These are phyloP conservation scores for Pluvialis apricaria DNA, from an alignment of 2,113 vertebrate genomes.

Conservation along the genomic window DNA sequence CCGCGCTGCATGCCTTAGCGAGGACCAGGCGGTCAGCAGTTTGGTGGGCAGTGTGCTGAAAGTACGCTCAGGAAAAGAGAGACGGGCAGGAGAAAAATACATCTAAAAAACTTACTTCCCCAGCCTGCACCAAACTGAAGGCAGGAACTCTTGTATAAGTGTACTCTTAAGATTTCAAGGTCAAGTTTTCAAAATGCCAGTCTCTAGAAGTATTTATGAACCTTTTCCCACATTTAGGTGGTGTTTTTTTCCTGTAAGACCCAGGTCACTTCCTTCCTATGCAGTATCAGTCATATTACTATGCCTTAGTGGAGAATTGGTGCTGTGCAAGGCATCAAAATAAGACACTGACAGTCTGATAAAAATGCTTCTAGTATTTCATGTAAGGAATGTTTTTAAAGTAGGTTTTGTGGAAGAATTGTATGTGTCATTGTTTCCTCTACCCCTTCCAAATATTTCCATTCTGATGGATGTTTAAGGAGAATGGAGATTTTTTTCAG, in stretches of 20 bases:
- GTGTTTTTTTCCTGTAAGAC: neutral
- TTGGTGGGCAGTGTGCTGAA: neutral
- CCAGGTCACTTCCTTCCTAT: neutral
- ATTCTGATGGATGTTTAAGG: neutral
- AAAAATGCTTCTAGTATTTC: neutral
- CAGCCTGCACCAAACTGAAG: neutral
- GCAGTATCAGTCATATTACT: neutral
- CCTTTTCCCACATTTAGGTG: neutral
- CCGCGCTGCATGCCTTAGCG: neutral
- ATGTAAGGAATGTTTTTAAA: neutral
- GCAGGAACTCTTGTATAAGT: neutral
- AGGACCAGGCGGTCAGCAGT: neutral
- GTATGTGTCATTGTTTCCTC: neutral
- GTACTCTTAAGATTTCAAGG: neutral
- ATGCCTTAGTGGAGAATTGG: neutral
- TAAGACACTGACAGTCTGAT: neutral
- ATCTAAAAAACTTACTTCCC: neutral
- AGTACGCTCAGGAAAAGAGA: neutral
- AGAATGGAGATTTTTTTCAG: neutral
- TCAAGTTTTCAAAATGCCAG: neutral
- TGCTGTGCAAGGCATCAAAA: neutral
- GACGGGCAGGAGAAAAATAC: neutral
- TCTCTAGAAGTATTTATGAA: neutral
- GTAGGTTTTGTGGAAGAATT: neutral
- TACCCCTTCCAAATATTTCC: neutral